Evolutionary conservation across 2,797 vertebrate species (phyloP), one percentile per base, ranked within the genome.

Genomic region (Eleutherodactylus coqui): DNA sequence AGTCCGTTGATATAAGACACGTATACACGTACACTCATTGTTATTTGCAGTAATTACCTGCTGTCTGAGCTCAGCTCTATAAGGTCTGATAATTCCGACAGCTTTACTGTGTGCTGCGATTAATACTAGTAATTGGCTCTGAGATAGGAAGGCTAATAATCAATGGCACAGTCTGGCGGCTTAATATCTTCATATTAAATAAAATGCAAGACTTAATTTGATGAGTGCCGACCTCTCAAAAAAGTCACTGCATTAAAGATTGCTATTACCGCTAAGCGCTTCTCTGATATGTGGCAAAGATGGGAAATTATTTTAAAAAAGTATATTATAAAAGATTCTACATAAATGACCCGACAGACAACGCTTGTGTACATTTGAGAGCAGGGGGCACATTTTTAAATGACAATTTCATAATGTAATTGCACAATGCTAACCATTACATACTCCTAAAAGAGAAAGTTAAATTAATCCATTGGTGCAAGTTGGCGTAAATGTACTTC

Each of bases 71-170:
- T 69, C 60, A 43, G 62, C 55, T 53, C 45, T 49, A 49, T 70
- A 70, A 70, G 76, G 75, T 70, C 34, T 69, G 75, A 58, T 70
- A 55, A 78, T 55, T 67, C 60, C 10, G 16, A 67, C 6, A 43
- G 62, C 32, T n/a, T 45, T 11, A 27, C 55, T 76, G 10, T 45
- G 27, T 32, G 43, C 29, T 55, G 34, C 34, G 24, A 70, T 78
- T 85, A 85, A 85, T 78, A 85, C 60, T 32, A 51, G 75, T 78
- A 78, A 85, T 85, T 78, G 45, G 38, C 60, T 53, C 64, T 0
- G 34, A 85, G 16, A 85, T 85, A 67, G 75, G 49, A 77, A 77
- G 75, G 83, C 58, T 69, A 69, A 76, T 84, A 76, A 84, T 84
- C 72, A 84, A 77, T 76, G 58, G 43, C 24, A 70, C 55, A 51